phyloP scores from a whole-genome alignment of 1,140 invertebrate genomes.

The Harpegnathos saltator region DNA sequence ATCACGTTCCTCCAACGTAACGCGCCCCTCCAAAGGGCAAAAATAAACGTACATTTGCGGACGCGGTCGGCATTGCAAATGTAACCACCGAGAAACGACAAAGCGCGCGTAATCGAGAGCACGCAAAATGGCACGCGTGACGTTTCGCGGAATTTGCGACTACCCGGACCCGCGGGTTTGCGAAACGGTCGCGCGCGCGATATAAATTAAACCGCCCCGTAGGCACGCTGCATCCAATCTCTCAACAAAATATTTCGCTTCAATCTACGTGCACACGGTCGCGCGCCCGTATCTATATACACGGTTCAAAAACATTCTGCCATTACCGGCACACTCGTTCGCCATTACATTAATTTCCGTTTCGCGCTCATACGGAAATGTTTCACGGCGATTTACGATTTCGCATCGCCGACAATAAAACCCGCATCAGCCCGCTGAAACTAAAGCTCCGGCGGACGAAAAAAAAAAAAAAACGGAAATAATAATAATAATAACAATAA shows the following conservation, averaged over 20 bases:
- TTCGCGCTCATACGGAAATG: constrained; percentile 57
- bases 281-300: background rate
- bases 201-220: constrained; percentile 58
- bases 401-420: constrained; percentile 32
- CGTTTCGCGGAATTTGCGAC: constrained; percentile 39
- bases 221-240: constrained; percentile 54
- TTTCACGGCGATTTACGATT: constrained; percentile 41
- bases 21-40: background rate
- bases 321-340: constrained; percentile 55
- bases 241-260: constrained; percentile 56
- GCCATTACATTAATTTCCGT: constrained; percentile 56
- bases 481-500: too few relatives aligned
- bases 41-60: background rate
- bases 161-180: constrained; percentile 10
- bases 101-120: constrained; percentile 18
- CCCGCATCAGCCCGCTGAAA: background rate
- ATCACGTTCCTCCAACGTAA: background rate
- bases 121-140: constrained; percentile 33
- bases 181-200: constrained; percentile 14
- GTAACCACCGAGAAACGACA: background rate
- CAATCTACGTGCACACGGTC: constrained; percentile 29
- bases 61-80: background rate
- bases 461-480: background rate
- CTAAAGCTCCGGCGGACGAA: background rate
- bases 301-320: constrained; percentile 45